Evolutionary conservation across 2,113 vertebrate species (phyloP), one percentile per base, ranked within the genome.

Genomic region (Caloenas nicobarica): DNA sequence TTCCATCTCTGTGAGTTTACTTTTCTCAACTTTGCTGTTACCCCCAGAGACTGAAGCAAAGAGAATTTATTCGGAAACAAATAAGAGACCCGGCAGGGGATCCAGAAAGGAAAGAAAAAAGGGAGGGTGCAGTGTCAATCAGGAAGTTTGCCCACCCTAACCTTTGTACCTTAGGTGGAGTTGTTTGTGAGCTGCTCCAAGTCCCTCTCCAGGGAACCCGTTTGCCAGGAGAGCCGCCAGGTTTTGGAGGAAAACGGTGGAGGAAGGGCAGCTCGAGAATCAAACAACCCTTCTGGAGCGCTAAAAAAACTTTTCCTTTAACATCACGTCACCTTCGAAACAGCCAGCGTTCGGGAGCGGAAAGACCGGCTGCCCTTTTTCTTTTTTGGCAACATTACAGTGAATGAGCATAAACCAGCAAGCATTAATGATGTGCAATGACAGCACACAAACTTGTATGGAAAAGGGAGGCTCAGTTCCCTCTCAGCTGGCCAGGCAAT

Each of bases 141-240:
- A 95, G 97, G 96, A 97, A 95, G 89, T 65, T 44, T 84, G 92
- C 72, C 95, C 89, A 56, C 95, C 94, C 97, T 84, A 71, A 93
- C 91, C 95, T 97, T 86, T 93, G 94, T 93, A 91, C 95, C 87
- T 62, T 88, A 94, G 96, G 96, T 93, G 96, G 97, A 93, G 96
- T n/a, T 94, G 81, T 81, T 74, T 91, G 77, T 61, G 80, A 96
- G 46, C 24, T 66, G 94, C 89, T 91, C 83, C 29, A 73, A 79
- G 82, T 62, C 81, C 81, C 79, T 80, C 91, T 76, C 92, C 91
- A 64, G 95, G 95, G 96, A 97, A 91, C 36, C 18, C 14, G 36
- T 23, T 6, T 5, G 56, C 54, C 10, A 80, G 93, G 94, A 86
- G 50, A n/a, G 79, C 23, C 0, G 94, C 88, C 96, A 92, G 96